phyloP scores from a whole-genome alignment of 2,113 vertebrate genomes.

The Scalopus aquaticus region DNA sequence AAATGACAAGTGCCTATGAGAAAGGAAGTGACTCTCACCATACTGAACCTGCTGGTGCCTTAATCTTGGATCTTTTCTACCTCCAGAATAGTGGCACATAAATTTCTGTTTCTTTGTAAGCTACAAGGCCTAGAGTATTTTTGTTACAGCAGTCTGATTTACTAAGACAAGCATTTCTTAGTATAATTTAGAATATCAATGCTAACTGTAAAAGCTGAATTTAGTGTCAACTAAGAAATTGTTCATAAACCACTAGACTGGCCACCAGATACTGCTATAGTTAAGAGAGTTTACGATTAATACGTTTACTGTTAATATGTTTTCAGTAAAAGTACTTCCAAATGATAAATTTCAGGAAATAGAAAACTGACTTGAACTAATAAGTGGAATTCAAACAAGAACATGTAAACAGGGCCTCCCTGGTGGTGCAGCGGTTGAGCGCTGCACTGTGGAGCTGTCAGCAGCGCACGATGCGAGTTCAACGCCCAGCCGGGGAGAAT shows the following conservation, averaged over 20 bases:
- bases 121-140: neutral
- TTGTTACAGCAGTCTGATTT: neutral
- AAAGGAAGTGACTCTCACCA: neutral
- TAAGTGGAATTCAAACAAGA: neutral
- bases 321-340: neutral
- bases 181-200: neutral
- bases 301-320: neutral
- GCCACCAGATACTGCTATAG: neutral
- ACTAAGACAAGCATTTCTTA: neutral
- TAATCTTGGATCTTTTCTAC: neutral
- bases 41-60: neutral
- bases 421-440: too few species aligned
- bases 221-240: neutral
- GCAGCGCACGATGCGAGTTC: too few species aligned
- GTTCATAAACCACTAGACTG: neutral
- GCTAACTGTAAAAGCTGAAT: neutral
- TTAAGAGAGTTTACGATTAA: neutral
- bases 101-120: neutral
- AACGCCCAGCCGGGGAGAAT: too few species aligned
- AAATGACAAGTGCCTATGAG: neutral
- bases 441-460: too few species aligned
- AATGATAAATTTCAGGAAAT: neutral
- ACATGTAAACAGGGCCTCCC: neutral
- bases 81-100: neutral
- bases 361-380: neutral